Conservation (phyloP, 2,113 vertebrate genomes). For the Diphyllodes magnificus region DNA sequence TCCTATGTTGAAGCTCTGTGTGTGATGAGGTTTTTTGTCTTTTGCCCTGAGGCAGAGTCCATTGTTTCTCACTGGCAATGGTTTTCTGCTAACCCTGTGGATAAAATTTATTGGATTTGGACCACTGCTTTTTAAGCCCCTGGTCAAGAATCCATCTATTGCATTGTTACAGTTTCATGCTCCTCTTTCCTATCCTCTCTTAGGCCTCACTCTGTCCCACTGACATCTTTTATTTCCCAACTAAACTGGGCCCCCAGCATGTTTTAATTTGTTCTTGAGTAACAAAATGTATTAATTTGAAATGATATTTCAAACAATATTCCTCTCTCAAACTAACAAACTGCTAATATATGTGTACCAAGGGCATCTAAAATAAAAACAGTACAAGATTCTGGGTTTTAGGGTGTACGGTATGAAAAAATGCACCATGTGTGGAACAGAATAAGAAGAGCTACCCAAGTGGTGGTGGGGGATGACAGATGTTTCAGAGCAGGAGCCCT, state of each 20-base stretch:
- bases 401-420: not conserved
- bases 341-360: not conserved
- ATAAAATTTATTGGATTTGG: conserved; percentile 37
- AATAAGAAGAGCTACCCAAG: not conserved
- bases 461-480: not conserved
- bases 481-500: not conserved
- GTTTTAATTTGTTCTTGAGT: not conserved
- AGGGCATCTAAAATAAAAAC: not conserved
- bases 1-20: not conserved
- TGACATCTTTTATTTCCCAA: not conserved
- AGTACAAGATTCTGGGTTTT: not conserved
- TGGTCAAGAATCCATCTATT: conserved; percentile 17
- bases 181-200: not conserved
- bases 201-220: not conserved
- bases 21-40: not conserved
- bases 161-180: not conserved
- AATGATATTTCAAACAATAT: not conserved
- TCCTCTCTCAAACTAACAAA: not conserved
- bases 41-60: conserved; percentile 6
- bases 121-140: not conserved
- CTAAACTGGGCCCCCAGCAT: not conserved
- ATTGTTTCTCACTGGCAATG: not conserved
- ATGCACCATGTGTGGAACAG: fast-evolving
- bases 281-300: not conserved
- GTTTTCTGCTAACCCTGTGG: not conserved